phyloP scores from a whole-genome alignment of 2,797 vertebrate genomes.

The Lagocephalus sceleratus region DNA sequence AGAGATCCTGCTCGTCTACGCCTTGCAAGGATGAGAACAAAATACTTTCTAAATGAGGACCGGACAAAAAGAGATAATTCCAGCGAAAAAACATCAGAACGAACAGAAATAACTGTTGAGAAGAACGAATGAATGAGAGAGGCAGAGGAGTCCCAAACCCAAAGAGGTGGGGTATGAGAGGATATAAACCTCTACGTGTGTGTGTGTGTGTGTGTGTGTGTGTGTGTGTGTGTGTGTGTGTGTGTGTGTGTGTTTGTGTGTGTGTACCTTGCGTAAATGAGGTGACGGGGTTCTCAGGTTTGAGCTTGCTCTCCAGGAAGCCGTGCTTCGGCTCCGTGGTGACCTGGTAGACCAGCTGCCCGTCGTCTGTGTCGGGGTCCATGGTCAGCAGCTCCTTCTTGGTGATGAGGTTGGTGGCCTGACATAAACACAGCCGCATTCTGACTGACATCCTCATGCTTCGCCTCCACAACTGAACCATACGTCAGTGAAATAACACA shows the following conservation, averaged over 20 bases:
- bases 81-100: background rate
- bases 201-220: too few relatives aligned
- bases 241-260: background rate
- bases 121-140: too few relatives aligned
- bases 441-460: too few relatives aligned
- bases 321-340: slow-evolving; percentile 82
- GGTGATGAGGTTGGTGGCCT: slow-evolving; percentile 92
- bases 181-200: too few relatives aligned
- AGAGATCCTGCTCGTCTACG: slow-evolving; percentile 12
- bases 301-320: slow-evolving; percentile 87
- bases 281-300: slow-evolving; percentile 69
- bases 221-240: too few relatives aligned
- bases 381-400: slow-evolving; percentile 93
- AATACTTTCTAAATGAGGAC: background rate
- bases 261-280: slow-evolving; percentile 89
- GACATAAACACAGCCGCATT: background rate
- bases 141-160: too few relatives aligned
- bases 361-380: slow-evolving; percentile 91
- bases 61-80: background rate
- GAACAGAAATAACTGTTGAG: too few relatives aligned
- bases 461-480: too few relatives aligned
- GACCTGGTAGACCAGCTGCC: slow-evolving; percentile 88
- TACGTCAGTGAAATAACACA: too few relatives aligned
- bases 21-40: slow-evolving; percentile 8
- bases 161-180: too few relatives aligned